Evolutionary conservation across 2,113 vertebrate genomes (phyloP).

Genomic region (Notiomystis cincta): DNA sequence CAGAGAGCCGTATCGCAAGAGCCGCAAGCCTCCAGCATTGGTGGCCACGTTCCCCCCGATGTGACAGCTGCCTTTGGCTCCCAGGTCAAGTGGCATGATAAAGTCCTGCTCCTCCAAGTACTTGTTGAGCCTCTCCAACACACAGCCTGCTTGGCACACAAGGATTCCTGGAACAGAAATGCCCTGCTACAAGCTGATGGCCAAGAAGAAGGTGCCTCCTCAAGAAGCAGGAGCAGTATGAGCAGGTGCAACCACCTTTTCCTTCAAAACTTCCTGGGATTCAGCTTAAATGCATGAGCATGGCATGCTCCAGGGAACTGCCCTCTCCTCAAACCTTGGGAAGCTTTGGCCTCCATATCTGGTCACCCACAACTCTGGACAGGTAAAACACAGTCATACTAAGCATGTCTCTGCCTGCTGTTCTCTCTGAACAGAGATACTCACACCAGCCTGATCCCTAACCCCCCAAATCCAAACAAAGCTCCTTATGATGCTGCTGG

Average conservation of each 20-base stretch:
- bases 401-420: neutral
- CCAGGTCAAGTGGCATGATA: constrained; percentile 93
- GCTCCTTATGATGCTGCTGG: neutral
- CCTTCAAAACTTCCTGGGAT: neutral
- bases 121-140: constrained; percentile 84
- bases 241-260: neutral
- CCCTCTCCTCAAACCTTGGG: neutral
- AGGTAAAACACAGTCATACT: neutral
- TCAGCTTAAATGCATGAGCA: neutral
- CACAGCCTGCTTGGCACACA: constrained; percentile 91
- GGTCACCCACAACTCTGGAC: neutral
- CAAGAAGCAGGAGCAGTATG: neutral
- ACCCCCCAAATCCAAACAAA: neutral
- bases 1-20: constrained; percentile 89
- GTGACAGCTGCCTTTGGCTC: constrained; percentile 95
- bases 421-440: neutral
- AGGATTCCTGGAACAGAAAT: constrained; percentile 77
- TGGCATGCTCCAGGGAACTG: neutral
- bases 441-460: neutral
- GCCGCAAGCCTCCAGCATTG: constrained; percentile 88
- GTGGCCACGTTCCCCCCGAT: constrained; percentile 95
- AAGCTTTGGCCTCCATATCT: neutral
- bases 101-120: constrained; percentile 82
- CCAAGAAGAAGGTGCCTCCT: neutral
- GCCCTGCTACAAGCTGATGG: neutral